A percentile compares a stretch with the other conserved stretches of the same genome.
These are phyloP conservation scores for Picathartes gymnocephalus DNA, from an alignment of 2,113 vertebrate species.

Conservation along the genomic window DNA sequence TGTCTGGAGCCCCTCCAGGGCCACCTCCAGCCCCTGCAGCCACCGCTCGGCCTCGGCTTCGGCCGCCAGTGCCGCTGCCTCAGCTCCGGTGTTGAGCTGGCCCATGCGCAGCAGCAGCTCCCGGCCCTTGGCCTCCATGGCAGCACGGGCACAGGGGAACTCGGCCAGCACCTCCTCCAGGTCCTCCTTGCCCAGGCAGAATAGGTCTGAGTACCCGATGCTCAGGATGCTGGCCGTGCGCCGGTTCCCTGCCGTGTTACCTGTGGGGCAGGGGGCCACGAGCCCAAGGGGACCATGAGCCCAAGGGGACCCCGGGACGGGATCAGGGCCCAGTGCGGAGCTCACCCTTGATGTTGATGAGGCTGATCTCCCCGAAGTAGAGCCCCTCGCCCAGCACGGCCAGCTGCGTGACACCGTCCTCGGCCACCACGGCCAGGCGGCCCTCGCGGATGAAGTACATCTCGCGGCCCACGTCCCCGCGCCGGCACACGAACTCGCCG, in stretches of 20 bases:
- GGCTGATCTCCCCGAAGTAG: constrained; percentile 97
- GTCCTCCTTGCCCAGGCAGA: constrained; percentile 91
- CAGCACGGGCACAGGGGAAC: constrained; percentile 82
- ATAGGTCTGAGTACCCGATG: constrained; percentile 90
- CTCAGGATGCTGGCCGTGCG: constrained; percentile 93
- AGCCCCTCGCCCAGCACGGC: constrained; percentile 85
- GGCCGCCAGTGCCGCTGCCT: constrained; percentile 43
- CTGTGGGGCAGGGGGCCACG: constrained; percentile 3
- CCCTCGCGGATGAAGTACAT: constrained; percentile 96
- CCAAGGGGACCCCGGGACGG: rapidly evolving
- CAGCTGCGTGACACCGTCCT: constrained; percentile 83
- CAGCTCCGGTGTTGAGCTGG: constrained; percentile 71
- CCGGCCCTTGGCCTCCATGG: constrained; percentile 87
- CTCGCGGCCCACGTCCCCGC: constrained; percentile 88
- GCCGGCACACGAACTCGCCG: constrained; percentile 88
- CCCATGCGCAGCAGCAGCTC: constrained; percentile 89
- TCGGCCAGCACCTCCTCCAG: constrained; percentile 81
- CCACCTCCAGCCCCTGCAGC: constrained; percentile 67
- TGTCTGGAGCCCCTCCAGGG: constrained; percentile 80
- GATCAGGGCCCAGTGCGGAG: rapidly evolving
- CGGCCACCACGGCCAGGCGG: constrained; percentile 86
- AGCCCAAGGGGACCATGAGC: rapidly evolving
- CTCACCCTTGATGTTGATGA: constrained; percentile 90
- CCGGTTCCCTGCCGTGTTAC: constrained; percentile 88
- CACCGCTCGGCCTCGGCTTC: constrained; percentile 66